phyloP scores from a whole-genome alignment of 2,797 vertebrate genomes.

The Pagetopsis macropterus region DNA sequence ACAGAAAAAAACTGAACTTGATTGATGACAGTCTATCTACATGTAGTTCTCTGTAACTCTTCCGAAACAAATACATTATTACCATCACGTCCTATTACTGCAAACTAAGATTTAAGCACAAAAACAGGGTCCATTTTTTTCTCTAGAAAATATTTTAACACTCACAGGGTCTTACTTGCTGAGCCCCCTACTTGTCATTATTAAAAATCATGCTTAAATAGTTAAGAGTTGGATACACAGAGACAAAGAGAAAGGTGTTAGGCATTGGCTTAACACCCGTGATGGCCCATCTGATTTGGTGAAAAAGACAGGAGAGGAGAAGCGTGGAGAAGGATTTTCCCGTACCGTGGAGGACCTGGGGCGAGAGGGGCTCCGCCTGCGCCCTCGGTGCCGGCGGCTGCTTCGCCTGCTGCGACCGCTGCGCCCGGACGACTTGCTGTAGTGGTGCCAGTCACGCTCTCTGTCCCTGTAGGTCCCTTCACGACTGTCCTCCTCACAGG shows the following conservation, averaged over 20 bases:
- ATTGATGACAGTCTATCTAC: slow-evolving; percentile 80
- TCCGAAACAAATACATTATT: slow-evolving; percentile 52
- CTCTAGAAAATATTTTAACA: slow-evolving; percentile 45
- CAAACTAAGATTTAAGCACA: slow-evolving; percentile 58
- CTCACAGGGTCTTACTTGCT: slow-evolving; percentile 43
- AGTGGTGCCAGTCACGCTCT: slow-evolving; percentile 90
- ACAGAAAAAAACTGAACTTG: slow-evolving; percentile 77
- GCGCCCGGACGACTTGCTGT: slow-evolving; percentile 93
- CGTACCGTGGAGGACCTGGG: slow-evolving; percentile 91
- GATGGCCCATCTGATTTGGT: slow-evolving; percentile 61
- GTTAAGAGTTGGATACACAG: slow-evolving; percentile 55
- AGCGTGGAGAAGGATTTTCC: slow-evolving; percentile 48
- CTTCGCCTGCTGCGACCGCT: slow-evolving; percentile 83
- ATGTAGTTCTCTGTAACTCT: slow-evolving; percentile 60
- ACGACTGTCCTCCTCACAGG: slow-evolving; percentile 79
- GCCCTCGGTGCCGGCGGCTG: slow-evolving; percentile 80
- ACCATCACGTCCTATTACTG: slow-evolving; percentile 49
- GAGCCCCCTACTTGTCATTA: slow-evolving; percentile 54
- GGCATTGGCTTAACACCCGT: slow-evolving; percentile 69
- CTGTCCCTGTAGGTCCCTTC: slow-evolving; percentile 68
- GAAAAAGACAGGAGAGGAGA: slow-evolving; percentile 47
- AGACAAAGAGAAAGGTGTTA: slow-evolving; percentile 60
- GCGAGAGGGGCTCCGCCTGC: slow-evolving; percentile 81
- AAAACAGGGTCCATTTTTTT: slow-evolving; percentile 57
- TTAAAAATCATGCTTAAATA: slow-evolving; percentile 61